Percentiles rank a stretch among this genome's conserved stretches.
Conservation (phyloP, 2,888 invertebrate genomes). For the Corythucha ciliata region DNA sequence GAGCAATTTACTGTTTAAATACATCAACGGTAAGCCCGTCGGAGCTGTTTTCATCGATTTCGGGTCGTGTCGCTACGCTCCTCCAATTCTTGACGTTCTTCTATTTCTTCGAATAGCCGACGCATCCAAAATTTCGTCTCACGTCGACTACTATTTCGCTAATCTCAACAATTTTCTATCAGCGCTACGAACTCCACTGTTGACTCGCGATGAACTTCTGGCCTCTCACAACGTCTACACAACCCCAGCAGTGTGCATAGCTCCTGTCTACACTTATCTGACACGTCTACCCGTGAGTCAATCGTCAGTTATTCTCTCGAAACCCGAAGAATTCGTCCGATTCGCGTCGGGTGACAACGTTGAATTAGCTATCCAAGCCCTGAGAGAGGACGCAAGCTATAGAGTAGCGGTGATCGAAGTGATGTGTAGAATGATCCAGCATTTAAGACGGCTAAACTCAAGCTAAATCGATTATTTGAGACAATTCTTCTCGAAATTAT, state of each 20-base stretch:
- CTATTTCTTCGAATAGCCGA: constrained; percentile 13
- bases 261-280: constrained; percentile 22
- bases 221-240: constrained; percentile 4
- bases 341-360: constrained; percentile 21
- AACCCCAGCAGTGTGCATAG: constrained; percentile 7
- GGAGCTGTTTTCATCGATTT: constrained; percentile 22
- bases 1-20: constrained; percentile 25
- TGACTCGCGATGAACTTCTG: constrained; percentile 12
- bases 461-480: too few species aligned
- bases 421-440: too few species aligned
- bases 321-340: constrained; percentile 15
- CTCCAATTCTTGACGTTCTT: constrained; percentile 20
- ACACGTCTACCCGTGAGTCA: constrained; percentile 17
- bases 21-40: constrained; percentile 11
- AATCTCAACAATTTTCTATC: neutral
- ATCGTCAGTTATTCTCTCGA: constrained; percentile 7
- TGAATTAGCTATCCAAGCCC: constrained; percentile 16
- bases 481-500: too few species aligned
- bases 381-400: constrained; percentile 17
- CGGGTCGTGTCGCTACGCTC: constrained; percentile 14
- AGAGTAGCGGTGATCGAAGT: constrained; percentile 10
- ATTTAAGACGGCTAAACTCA: too few species aligned
- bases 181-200: neutral
- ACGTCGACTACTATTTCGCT: constrained; percentile 6
- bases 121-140: neutral